Evolutionary conservation across 2,888 invertebrate genomes (phyloP).

Genomic region (Lasioglossum vierecki): DNA sequence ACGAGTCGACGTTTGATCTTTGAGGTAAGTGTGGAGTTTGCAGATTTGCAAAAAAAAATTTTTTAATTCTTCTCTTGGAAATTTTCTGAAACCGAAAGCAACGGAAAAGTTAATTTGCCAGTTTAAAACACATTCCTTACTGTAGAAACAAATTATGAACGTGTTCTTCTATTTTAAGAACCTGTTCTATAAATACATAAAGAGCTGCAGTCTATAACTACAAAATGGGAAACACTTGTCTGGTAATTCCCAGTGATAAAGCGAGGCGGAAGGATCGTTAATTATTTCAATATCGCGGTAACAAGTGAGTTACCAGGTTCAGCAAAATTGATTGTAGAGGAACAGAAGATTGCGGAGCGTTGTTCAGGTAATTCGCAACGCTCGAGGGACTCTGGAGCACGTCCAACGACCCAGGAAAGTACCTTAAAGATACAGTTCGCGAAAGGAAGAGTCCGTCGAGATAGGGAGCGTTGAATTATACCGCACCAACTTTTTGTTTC

Average conservation of each 20-base stretch:
- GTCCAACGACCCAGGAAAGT: not conserved
- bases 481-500: not conserved
- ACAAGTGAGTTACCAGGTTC: not conserved
- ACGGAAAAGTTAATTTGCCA: no score
- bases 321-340: not conserved
- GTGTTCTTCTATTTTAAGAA: no score
- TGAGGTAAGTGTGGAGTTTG: not conserved
- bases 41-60: not conserved
- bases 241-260: no score
- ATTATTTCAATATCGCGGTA: no score
- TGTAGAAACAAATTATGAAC: no score
- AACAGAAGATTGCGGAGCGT: not conserved
- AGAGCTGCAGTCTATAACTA: no score
- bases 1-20: not conserved
- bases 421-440: not conserved
- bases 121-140: no score
- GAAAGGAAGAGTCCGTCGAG: conserved; percentile 2
- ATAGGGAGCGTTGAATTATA: not conserved
- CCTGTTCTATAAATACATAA: no score
- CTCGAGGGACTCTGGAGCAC: not conserved
- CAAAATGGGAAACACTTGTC: no score
- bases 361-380: conserved; percentile 8
- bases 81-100: no score
- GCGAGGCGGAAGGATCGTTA: no score
- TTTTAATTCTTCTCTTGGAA: not conserved